Conservation (phyloP, 1,140 invertebrate species). For the Nasonia vitripennis region DNA sequence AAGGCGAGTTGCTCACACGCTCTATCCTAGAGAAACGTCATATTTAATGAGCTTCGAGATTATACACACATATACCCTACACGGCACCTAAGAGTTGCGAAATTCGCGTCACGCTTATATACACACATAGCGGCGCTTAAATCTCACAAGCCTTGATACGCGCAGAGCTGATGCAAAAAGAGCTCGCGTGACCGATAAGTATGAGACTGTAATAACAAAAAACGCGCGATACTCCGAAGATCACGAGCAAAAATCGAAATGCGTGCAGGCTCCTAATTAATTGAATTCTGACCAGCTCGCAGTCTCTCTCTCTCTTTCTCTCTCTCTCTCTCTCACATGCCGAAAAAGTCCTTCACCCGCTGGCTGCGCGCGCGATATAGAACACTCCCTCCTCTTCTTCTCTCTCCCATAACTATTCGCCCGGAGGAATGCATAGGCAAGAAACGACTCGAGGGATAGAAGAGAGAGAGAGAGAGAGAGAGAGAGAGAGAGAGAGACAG, state of each 20-base stretch:
- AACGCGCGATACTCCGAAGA: background rate
- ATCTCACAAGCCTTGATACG: background rate
- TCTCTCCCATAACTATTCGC: background rate
- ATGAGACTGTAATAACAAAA: background rate
- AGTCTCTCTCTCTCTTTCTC: no score
- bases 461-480: constrained; percentile 39
- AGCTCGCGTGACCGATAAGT: background rate
- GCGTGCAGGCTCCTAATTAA: constrained; percentile 38
- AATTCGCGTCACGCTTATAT: background rate
- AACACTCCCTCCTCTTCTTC: background rate
- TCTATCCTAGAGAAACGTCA: constrained; percentile 20
- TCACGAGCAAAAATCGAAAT: constrained; percentile 15
- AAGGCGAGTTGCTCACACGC: background rate
- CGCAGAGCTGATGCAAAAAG: background rate
- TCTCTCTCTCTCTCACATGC: no score
- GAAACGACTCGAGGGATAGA: constrained; percentile 45
- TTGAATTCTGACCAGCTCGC: constrained; percentile 11
- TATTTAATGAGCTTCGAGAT: constrained; percentile 21
- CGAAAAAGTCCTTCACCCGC: no score
- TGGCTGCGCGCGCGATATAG: no score
- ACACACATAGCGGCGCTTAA: no score
- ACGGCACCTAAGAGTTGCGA: background rate
- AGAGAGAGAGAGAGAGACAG: constrained; percentile 50
- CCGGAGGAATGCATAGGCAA: constrained; percentile 56
- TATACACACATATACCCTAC: background rate